phyloP scores from a whole-genome alignment of 2,797 vertebrate genomes.

The Ara ararauna region DNA sequence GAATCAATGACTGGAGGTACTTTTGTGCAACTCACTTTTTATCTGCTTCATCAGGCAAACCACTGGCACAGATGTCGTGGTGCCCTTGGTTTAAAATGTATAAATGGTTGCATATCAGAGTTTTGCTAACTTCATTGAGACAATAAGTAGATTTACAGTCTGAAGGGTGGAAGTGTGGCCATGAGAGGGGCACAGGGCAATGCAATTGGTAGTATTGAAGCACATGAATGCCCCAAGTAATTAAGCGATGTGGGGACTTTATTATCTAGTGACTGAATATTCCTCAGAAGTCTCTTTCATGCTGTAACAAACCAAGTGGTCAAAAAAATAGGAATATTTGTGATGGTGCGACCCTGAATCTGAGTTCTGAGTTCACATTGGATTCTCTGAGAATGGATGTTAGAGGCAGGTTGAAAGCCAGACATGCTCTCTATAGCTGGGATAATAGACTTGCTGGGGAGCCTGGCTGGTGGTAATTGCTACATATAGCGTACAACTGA shows the following conservation, averaged over 20 bases:
- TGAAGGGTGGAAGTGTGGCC: neutral
- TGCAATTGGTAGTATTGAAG: neutral
- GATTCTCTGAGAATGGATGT: neutral
- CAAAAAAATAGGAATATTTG: neutral
- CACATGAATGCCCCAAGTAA: neutral
- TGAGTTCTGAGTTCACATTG: neutral
- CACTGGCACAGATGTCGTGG: neutral
- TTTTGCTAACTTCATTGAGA: neutral
- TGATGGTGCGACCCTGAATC: neutral
- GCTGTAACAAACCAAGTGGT: neutral
- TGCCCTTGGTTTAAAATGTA: neutral
- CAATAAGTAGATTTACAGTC: neutral
- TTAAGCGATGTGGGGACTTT: neutral
- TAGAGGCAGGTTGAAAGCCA: neutral
- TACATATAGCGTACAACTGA: neutral
- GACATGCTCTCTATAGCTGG: neutral
- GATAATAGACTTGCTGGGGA: neutral
- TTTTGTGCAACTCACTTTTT: neutral
- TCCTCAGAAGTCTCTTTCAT: neutral
- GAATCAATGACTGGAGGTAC: neutral
- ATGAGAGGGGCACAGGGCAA: neutral
- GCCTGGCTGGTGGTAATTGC: neutral
- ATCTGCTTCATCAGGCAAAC: neutral
- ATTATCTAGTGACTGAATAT: neutral
- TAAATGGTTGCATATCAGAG: neutral